Percentiles rank a stretch among this genome's conserved stretches.
phyloP scores from a whole-genome alignment of 2,888 invertebrate species.

The Microctonus hyperodae region DNA sequence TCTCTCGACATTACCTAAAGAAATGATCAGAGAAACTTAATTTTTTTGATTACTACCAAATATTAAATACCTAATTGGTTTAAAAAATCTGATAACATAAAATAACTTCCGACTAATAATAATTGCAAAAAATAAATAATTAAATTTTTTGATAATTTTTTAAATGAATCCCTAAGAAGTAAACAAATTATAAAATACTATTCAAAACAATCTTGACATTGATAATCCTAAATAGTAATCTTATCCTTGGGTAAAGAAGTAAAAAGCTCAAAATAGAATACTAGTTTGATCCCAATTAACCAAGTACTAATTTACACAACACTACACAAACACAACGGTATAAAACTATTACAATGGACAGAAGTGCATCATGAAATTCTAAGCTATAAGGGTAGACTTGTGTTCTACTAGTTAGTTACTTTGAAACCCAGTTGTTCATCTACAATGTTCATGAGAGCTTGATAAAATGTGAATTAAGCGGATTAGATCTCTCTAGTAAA shows the following conservation, averaged over 20 bases:
- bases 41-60: neutral
- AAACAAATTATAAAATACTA: too few relatives aligned
- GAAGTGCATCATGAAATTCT: slow-evolving; percentile 14
- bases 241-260: neutral
- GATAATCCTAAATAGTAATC: neutral
- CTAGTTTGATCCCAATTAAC: neutral
- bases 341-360: neutral
- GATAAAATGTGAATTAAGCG: slow-evolving; percentile 24
- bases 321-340: neutral
- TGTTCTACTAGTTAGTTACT: slow-evolving; percentile 8
- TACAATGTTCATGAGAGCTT: slow-evolving; percentile 11
- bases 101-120: too few relatives aligned
- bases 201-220: neutral
- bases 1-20: neutral
- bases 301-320: neutral
- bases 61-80: neutral
- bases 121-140: too few relatives aligned
- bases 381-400: slow-evolving; percentile 10
- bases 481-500: neutral
- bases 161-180: too few relatives aligned
- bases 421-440: slow-evolving; percentile 3
- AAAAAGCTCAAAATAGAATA: neutral
- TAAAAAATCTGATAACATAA: neutral
- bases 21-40: neutral
- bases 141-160: too few relatives aligned